Base-by-base conservation (phyloP, 2,888 invertebrate genomes). In the Polydrusus cervinus region DNA sequence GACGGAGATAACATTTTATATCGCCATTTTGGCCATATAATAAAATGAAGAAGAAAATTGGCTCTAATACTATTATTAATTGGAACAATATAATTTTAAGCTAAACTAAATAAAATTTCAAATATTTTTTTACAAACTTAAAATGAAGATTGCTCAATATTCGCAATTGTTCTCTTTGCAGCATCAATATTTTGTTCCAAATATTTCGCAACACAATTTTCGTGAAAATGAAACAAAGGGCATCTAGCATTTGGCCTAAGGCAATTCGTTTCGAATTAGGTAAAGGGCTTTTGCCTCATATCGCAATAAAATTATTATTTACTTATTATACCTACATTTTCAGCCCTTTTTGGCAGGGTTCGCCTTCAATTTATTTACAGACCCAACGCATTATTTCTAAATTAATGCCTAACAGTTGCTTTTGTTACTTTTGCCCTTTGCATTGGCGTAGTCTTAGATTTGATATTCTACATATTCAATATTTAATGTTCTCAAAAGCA, bases 251-350 rank as follows among this genome's bases (percentile, higher is more conserved):
- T 34, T n/a, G 71, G 64, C 74, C 68, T 57, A 34, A 68, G 62
- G 74, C 74, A 55, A 67, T 74, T 69, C 74, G 49, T 69, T 74
- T 74, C 64, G 64, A 74, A 70, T 69, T 69, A 74, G 70, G 70
- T 30, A 49, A 49, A 49, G 65, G 57, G 43, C 43, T 64, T 61
- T 53, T 43, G 45, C 66, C 47, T 55, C 51, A 64, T 57, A 67
- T 60, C 40, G 65, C 74, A 70, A 74, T 74, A 74, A 74, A 74
- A 69, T 74, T 74, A 74, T 74, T 74, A 74, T 68, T 74, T 74
- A 66, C 65, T 72, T 65, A 72, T 72, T 71, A 57, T 66, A 71
- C 60, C 57, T 66, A 71, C 55, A 47, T 65, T 71, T 72, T 66
- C 71, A 66, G 65, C 60, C 66, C 71, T 72, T 57, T 72, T 66